These are phyloP conservation scores for Tricholaema leucomelas DNA, from an alignment of 2,113 vertebrate species.

Conservation along the genomic window DNA sequence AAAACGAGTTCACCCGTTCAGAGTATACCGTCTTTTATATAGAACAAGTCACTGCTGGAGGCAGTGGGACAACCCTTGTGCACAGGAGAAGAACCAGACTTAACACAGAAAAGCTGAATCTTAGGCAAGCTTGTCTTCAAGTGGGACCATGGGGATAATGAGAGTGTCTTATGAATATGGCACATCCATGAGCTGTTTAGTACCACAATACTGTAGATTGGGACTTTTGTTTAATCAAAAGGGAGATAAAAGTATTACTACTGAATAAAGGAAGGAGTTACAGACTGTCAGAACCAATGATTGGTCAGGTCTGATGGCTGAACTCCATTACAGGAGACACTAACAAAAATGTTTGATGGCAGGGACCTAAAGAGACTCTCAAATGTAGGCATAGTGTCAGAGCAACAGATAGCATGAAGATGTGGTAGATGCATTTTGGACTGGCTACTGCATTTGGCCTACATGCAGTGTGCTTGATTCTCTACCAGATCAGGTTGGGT, in stretches of 20 bases:
- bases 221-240: background rate
- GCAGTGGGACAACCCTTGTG: background rate
- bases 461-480: background rate
- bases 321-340: background rate
- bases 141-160: background rate
- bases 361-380: background rate
- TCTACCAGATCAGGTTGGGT: background rate
- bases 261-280: background rate
- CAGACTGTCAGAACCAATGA: background rate
- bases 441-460: background rate
- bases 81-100: background rate
- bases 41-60: background rate
- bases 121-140: background rate
- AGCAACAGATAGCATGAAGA: background rate
- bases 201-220: background rate
- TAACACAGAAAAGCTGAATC: background rate
- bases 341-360: background rate
- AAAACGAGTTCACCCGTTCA: background rate
- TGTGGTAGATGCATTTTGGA: background rate
- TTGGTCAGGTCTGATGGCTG: background rate
- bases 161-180: background rate
- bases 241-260: background rate
- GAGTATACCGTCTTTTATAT: background rate
- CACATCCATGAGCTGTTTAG: background rate
- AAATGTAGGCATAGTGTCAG: background rate